Conservation (phyloP, 1,140 invertebrate genomes). For the Caenorhabditis brenneri region DNA sequence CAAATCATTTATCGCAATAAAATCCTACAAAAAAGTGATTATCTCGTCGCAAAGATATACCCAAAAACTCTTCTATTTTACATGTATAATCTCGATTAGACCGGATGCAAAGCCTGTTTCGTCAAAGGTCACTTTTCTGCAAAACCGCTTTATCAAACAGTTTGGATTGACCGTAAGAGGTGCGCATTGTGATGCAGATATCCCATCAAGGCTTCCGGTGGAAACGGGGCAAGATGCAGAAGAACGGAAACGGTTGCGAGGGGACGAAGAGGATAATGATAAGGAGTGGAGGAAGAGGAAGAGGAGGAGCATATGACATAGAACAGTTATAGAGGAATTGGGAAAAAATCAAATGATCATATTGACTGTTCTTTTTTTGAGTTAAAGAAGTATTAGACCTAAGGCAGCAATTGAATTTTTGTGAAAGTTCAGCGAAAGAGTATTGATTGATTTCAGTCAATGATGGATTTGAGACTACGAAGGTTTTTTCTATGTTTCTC, state of each 20-base stretch:
- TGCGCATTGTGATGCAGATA: background rate
- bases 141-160: conserved; percentile 30
- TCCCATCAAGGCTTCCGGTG: background rate
- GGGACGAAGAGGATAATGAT: background rate
- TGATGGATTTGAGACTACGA: too few species aligned
- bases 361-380: too few species aligned
- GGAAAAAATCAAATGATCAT: background rate
- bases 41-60: background rate
- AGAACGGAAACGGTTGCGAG: conserved; percentile 12
- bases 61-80: background rate
- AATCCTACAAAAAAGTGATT: background rate
- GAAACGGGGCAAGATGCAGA: too few species aligned
- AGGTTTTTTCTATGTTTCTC: too few species aligned
- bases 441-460: too few species aligned
- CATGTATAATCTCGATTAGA: background rate
- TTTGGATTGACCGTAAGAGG: conserved; percentile 7
- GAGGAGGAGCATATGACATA: background rate
- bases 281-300: background rate
- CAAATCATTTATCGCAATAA: background rate
- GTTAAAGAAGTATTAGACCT: too few species aligned
- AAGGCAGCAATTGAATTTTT: too few species aligned
- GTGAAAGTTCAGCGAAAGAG: too few species aligned
- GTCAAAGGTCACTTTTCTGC: conserved; percentile 40
- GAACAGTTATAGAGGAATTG: background rate
- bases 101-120: conserved; percentile 28